Conservation (phyloP, 2,797 vertebrate genomes). For the Simalia tracyae region DNA sequence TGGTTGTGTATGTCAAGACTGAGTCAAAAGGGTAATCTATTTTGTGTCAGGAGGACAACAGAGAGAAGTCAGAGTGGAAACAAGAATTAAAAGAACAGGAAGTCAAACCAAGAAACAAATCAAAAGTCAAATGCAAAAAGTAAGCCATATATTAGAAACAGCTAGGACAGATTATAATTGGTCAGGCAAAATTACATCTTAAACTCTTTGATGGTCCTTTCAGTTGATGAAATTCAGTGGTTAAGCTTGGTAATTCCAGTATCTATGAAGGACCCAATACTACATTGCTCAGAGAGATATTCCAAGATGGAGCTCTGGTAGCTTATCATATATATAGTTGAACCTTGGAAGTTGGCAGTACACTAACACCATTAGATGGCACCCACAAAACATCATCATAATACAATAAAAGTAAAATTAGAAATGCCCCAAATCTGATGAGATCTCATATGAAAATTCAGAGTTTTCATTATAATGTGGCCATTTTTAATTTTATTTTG, state of each 20-base stretch:
- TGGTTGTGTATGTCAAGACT: neutral
- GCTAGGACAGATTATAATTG: neutral
- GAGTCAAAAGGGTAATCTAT: neutral
- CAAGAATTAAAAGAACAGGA: neutral
- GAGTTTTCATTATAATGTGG: neutral
- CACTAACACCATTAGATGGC: neutral
- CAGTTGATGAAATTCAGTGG: neutral
- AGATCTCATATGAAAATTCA: neutral
- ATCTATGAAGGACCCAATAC: neutral
- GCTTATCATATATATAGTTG: neutral
- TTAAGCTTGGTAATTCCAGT: neutral
- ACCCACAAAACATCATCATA: neutral
- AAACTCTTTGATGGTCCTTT: neutral
- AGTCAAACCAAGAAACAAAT: neutral
- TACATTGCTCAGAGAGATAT: neutral
- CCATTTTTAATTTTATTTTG: neutral
- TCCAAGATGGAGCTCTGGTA: neutral
- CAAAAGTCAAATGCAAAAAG: neutral
- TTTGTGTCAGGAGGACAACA: neutral
- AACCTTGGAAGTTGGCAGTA: neutral
- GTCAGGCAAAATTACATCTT: neutral
- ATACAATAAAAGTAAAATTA: neutral
- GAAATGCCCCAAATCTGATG: neutral
- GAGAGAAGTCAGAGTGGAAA: neutral
- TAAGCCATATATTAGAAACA: neutral